Base-by-base conservation (phyloP, 2,797 vertebrate genomes). In the Notamacropus eugenii region DNA sequence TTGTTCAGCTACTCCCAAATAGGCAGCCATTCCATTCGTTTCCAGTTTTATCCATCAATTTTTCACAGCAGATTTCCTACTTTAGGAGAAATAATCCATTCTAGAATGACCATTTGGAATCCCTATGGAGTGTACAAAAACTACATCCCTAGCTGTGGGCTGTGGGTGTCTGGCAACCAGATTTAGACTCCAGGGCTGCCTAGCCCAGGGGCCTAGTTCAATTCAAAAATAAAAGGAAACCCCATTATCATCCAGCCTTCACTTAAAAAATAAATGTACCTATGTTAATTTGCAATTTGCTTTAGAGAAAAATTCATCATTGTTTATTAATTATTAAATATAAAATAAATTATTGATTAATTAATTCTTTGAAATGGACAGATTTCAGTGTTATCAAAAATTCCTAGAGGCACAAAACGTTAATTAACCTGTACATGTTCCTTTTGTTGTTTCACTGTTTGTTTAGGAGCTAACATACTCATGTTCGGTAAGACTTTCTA, bases 31-130 rank as follows among this genome's bases (percentile, higher is more conserved):
- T 11, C 59, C 31, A 13, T 34, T 62, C 31, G 12, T 62, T 62
- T 62, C 29, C 59, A 62, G 59, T 62, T 31, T 31, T 62, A 62
- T 62, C 34, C 59, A 31, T 14, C 59, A 34, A 4, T 34, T 62
- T 62, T 62, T 13, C 12, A 31, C 29, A 34, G 58, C 5, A 2
- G n/a, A 31, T 92, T 59, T 74, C 31, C 59, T 94, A 57, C 90
- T 82, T 92, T 22, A 13, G n/a, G 74, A n/a, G 93, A 92, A 95
- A 31, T 31, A 62, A 90, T 16, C 50, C 40, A 1, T 11, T 92
- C 62, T 62, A 96, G 74, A 34, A 92, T 98, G 92, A 54, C 92
- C 95, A 92, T 96, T 94, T 96, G 96, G 95, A 52, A 31, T 92
- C 95, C 93, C 55, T 94, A 91, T 93, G 52, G 52, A 94, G 92